Percentiles rank a stretch among this genome's conserved stretches.
Conservation (phyloP, 1,140 invertebrate species). For the Antheraea pernyi region DNA sequence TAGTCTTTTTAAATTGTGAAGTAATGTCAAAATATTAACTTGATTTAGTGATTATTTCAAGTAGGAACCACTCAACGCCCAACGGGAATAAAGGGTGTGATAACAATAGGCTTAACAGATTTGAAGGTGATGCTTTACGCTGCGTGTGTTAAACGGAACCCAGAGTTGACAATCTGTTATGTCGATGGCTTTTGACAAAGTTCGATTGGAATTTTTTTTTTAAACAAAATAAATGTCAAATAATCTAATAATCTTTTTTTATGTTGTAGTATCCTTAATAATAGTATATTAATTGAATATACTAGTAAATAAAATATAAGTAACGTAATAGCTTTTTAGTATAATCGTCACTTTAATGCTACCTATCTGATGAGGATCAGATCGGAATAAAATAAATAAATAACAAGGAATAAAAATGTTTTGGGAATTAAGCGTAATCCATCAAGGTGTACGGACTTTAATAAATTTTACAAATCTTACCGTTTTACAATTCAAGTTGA, state of each 20-base stretch:
- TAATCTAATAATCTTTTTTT: not conserved
- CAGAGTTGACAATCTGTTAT: slow-evolving; percentile 56
- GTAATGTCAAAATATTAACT: slow-evolving; percentile 1
- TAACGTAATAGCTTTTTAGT: too few relatives aligned
- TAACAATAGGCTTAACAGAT: slow-evolving; percentile 51
- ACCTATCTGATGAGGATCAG: too few relatives aligned
- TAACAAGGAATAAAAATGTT: not conserved
- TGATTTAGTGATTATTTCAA: slow-evolving; percentile 1
- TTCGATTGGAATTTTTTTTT: not conserved
- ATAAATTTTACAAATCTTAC: not conserved
- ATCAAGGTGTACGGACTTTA: not conserved
- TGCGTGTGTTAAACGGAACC: slow-evolving; percentile 24
- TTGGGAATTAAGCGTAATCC: not conserved
- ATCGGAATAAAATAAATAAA: too few relatives aligned
- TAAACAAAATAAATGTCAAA: not conserved
- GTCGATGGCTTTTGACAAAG: slow-evolving; percentile 36
- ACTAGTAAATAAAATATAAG: too few relatives aligned
- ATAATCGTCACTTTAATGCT: too few relatives aligned
- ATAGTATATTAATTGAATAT: too few relatives aligned
- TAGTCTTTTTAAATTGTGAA: not conserved
- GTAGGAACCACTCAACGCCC: slow-evolving; percentile 45
- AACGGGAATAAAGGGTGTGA: slow-evolving; percentile 7
- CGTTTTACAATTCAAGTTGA: not conserved
- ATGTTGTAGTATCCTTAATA: too few relatives aligned
- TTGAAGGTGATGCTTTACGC: slow-evolving; percentile 17